Conservation (phyloP, 2,797 vertebrate species). For the Anomalospiza imberbis region DNA sequence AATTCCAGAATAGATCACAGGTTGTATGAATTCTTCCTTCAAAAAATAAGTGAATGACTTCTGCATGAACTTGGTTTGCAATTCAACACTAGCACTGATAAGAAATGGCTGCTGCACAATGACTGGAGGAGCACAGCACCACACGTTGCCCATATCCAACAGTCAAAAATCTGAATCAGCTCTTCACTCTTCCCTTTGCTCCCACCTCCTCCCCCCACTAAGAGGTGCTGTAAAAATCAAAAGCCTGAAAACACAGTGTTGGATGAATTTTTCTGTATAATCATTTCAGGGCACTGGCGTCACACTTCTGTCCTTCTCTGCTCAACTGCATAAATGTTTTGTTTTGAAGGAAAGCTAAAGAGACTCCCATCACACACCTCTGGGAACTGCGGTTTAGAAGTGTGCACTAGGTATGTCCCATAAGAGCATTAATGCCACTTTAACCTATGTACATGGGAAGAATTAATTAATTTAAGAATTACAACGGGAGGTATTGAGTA, state of each 20-base stretch:
- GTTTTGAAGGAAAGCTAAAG: background rate
- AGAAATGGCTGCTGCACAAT: background rate
- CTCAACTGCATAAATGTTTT: background rate
- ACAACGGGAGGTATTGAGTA: background rate
- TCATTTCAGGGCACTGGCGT: background rate
- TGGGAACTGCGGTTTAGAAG: background rate
- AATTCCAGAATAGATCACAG: background rate
- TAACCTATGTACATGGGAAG: background rate
- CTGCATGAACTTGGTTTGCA: slow-evolving; percentile 37
- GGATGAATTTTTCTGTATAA: background rate
- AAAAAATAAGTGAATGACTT: slow-evolving; percentile 13
- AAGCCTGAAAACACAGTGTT: background rate
- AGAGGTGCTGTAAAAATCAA: background rate
- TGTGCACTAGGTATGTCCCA: background rate
- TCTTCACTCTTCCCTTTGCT: background rate
- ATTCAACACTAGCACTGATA: slow-evolving; percentile 8
- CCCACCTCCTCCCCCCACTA: background rate
- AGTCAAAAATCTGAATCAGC: background rate
- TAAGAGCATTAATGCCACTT: background rate
- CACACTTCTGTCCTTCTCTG: background rate
- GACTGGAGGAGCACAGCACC: background rate
- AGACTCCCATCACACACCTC: background rate
- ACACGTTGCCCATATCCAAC: background rate
- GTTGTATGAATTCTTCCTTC: background rate
- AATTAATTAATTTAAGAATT: background rate